A percentile compares a stretch with the other conserved stretches of the same genome.
Evolutionary conservation across 2,888 invertebrate species (phyloP).

Genomic region (Hydrotaea cyrtoneurina): DNA sequence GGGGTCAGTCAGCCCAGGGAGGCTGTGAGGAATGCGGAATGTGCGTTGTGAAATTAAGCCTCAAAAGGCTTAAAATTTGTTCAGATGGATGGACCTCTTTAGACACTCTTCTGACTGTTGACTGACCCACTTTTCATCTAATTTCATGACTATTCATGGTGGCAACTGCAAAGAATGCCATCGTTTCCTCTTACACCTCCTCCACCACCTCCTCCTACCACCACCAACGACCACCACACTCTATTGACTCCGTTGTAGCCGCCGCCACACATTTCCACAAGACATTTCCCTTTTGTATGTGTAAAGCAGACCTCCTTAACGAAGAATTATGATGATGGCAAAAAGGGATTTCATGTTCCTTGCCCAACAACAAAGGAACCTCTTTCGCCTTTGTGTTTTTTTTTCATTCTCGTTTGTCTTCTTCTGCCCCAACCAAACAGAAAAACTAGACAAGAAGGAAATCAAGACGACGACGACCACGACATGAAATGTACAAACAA

Average conservation of each 20-base stretch:
- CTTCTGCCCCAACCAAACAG: background rate
- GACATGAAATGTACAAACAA: background rate
- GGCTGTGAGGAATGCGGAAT: background rate
- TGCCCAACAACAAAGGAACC: slow-evolving; percentile 29
- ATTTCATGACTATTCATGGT: slow-evolving; percentile 49
- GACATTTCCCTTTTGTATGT: background rate
- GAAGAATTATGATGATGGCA: slow-evolving; percentile 46
- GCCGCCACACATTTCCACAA: background rate
- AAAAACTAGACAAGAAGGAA: background rate
- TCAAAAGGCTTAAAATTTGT: slow-evolving; percentile 43
- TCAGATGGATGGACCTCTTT: slow-evolving; percentile 35
- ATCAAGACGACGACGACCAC: background rate
- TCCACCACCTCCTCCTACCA: background rate
- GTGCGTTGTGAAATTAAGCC: slow-evolving; percentile 30
- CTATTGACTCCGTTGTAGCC: background rate
- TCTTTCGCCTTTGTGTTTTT: slow-evolving; percentile 20
- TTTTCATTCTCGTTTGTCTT: background rate
- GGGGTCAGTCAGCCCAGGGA: background rate
- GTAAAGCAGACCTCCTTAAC: slow-evolving; percentile 45
- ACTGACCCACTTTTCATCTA: slow-evolving; percentile 52
- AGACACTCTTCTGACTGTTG: slow-evolving; percentile 43
- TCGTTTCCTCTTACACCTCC: slow-evolving; percentile 7
- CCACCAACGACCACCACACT: background rate
- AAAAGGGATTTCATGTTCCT: slow-evolving; percentile 30
- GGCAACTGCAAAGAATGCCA: slow-evolving; percentile 24